Conservation (phyloP, 2,888 invertebrate species). For the Athetis lepigone region DNA sequence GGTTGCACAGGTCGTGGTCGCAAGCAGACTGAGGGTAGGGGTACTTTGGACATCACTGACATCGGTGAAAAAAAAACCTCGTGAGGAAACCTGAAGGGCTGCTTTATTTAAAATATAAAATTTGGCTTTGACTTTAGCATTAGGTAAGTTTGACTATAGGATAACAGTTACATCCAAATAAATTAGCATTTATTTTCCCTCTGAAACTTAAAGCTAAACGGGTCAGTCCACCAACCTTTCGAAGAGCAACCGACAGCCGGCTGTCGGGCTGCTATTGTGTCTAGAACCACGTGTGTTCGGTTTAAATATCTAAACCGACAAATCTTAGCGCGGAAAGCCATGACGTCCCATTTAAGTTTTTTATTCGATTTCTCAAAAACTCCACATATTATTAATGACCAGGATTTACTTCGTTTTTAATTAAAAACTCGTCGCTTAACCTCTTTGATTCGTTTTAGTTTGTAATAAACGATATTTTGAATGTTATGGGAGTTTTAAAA, state of each 20-base stretch:
- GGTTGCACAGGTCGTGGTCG: too few species aligned
- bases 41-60: too few species aligned
- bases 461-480: conserved; percentile 49
- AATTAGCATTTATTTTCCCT: not conserved
- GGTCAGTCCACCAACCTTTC: conserved; percentile 10
- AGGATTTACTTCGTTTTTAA: conserved; percentile 59
- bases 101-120: too few species aligned
- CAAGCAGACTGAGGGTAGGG: too few species aligned
- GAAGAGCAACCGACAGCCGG: too few species aligned
- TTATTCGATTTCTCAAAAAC: conserved; percentile 58
- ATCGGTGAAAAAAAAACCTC: too few species aligned
- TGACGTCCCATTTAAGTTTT: conserved; percentile 79
- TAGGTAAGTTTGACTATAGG: too few species aligned
- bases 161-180: too few species aligned
- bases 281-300: too few species aligned
- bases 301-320: conserved; percentile 66
- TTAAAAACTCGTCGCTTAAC: conserved; percentile 52
- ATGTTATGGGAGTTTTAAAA: not conserved
- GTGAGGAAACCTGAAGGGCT: too few species aligned
- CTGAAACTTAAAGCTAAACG: not conserved
- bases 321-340: conserved; percentile 80
- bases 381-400: conserved; percentile 53
- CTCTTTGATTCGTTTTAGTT: conserved; percentile 62
- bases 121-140: too few species aligned
- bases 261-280: too few species aligned